These are phyloP conservation scores for Malthinus seriepunctatus DNA, from an alignment of 2,888 invertebrate genomes.

Conservation along the genomic window DNA sequence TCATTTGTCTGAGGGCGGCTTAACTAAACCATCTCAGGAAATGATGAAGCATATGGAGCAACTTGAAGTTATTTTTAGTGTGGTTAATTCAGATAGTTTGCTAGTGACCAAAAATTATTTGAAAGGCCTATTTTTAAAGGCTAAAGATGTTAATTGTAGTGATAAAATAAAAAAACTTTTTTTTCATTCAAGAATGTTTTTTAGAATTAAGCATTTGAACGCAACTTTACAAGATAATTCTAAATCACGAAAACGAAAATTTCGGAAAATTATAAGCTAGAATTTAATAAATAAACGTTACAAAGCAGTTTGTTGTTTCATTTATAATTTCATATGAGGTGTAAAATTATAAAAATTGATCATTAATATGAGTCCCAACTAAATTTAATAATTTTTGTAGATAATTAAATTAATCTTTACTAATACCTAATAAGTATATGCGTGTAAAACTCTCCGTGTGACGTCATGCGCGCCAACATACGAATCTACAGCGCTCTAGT, in stretches of 20 bases:
- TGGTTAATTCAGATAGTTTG: constrained; percentile 10
- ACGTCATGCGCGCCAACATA: not conserved
- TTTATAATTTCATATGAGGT: too few relatives aligned
- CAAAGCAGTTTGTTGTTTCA: too few relatives aligned
- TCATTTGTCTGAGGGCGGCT: constrained; percentile 29
- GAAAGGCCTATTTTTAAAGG: constrained; percentile 2
- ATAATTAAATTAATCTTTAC: not conserved
- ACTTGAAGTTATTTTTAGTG: constrained; percentile 19
- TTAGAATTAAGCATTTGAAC: constrained; percentile 6
- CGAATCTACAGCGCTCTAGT: too few relatives aligned
- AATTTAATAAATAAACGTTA: too few relatives aligned
- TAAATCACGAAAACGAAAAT: not conserved
- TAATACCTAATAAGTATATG: not conserved
- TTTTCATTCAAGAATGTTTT: constrained; percentile 10
- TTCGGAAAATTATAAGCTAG: not conserved
- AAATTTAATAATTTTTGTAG: not conserved
- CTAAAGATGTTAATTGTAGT: constrained; percentile 4
- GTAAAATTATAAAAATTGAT: too few relatives aligned
- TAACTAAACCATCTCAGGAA: constrained; percentile 24
- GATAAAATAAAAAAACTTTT: constrained; percentile 1
- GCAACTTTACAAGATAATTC: not conserved
- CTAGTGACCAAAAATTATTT: constrained; percentile 17
- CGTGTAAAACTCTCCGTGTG: not conserved
- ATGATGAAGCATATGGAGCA: constrained; percentile 25
- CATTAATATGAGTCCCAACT: too few relatives aligned